These are phyloP conservation scores for Eutrigla gurnardus DNA, from an alignment of 2,797 vertebrate species.

Conservation along the genomic window DNA sequence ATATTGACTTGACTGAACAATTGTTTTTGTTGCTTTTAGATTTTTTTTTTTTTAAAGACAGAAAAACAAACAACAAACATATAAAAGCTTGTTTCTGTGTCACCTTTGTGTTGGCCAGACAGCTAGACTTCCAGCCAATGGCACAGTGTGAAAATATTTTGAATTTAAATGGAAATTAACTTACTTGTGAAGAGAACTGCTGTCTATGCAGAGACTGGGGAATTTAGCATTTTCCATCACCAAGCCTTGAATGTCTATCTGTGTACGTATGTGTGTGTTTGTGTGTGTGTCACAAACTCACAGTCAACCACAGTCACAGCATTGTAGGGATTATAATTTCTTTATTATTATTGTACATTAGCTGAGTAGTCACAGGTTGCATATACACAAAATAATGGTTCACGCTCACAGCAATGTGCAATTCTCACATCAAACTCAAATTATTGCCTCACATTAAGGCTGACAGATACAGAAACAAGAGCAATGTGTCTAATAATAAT, in stretches of 20 bases:
- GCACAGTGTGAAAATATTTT: background rate
- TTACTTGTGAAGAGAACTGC: constrained; percentile 3
- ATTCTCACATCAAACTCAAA: constrained; percentile 42
- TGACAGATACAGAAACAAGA: constrained; percentile 19
- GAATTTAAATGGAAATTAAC: constrained; percentile 1
- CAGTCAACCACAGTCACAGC: constrained; percentile 2
- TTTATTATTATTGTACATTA: constrained; percentile 71
- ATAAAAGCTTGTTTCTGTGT: background rate
- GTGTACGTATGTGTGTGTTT: background rate
- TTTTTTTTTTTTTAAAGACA: background rate
- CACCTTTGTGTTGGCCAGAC: background rate
- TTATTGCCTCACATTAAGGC: constrained; percentile 52
- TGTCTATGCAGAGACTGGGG: background rate
- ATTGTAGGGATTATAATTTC: constrained; percentile 43
- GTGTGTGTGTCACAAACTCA: background rate
- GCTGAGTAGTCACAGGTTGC: constrained; percentile 59
- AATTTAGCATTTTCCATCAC: constrained; percentile 18
- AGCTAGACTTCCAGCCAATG: background rate
- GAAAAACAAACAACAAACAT: background rate
- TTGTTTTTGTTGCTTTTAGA: no score
- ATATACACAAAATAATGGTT: constrained; percentile 64
- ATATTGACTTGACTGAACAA: background rate
- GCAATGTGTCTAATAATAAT: constrained; percentile 2
- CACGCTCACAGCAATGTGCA: constrained; percentile 34
- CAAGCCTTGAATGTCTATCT: background rate